These are phyloP conservation scores for Cryptosula pallasiana DNA, from an alignment of 2,888 invertebrate genomes.

Conservation along the genomic window DNA sequence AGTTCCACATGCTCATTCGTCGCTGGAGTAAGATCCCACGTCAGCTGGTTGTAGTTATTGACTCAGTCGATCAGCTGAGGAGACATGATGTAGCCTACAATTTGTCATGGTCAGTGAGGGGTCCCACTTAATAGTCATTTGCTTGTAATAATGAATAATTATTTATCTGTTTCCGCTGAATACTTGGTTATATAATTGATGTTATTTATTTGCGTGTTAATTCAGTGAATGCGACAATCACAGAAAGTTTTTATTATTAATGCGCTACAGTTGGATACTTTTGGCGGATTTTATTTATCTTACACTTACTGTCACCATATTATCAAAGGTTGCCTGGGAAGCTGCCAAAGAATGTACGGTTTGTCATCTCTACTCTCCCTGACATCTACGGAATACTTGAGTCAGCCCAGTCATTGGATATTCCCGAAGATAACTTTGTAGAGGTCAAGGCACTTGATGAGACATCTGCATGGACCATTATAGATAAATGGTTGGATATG, in stretches of 20 bases:
- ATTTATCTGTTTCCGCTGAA: too few relatives aligned
- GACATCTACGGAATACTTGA: constrained; percentile 33
- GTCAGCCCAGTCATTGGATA: constrained; percentile 27
- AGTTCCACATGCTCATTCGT: neutral
- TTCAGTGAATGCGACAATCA: too few relatives aligned
- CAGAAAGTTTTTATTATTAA: too few relatives aligned
- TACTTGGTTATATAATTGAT: too few relatives aligned
- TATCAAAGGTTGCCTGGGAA: constrained; percentile 31
- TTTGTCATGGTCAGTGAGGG: neutral
- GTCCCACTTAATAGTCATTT: too few relatives aligned
- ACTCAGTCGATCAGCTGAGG: constrained; percentile 7
- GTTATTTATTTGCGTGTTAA: too few relatives aligned
- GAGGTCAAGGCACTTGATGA: constrained; percentile 33
- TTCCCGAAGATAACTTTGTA: constrained; percentile 28
- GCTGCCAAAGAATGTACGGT: constrained; percentile 32
- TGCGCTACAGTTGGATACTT: too few relatives aligned
- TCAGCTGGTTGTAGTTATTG: neutral
- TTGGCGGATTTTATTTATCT: too few relatives aligned
- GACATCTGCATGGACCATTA: constrained; percentile 35
- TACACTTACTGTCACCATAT: too few relatives aligned
- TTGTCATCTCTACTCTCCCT: constrained; percentile 33
- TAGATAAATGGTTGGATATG: constrained; percentile 34
- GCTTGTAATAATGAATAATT: too few relatives aligned
- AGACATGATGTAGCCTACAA: neutral
- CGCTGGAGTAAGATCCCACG: neutral